Evolutionary conservation across 2,888 invertebrate genomes (phyloP).

Genomic region (Plagodis dolabraria): DNA sequence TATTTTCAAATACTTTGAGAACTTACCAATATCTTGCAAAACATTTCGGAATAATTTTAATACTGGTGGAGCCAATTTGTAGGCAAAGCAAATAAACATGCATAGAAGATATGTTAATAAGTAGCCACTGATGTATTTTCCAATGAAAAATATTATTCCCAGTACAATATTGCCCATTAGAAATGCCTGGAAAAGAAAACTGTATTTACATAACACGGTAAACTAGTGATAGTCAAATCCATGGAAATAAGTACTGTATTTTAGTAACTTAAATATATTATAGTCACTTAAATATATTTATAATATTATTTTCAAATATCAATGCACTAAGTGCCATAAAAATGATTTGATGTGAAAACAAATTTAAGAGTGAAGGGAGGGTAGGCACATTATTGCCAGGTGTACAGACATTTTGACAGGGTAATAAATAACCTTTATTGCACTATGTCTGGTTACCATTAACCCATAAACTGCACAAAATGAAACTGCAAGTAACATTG

Average conservation of each 20-base stretch:
- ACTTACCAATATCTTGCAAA: slow-evolving; percentile 71
- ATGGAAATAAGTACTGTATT: not conserved
- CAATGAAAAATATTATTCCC: slow-evolving; percentile 59
- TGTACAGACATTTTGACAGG: no score
- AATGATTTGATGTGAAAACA: no score
- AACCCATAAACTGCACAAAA: no score
- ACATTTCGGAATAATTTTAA: slow-evolving; percentile 59
- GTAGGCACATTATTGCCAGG: no score
- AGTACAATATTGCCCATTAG: slow-evolving; percentile 67
- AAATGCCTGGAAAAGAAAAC: slow-evolving; percentile 68
- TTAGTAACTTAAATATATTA: no score
- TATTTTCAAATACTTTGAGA: not conserved
- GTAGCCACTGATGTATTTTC: slow-evolving; percentile 70
- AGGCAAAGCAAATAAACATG: slow-evolving; percentile 59
- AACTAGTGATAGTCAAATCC: not conserved
- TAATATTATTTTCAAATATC: no score
- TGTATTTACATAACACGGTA: not conserved
- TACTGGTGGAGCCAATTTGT: slow-evolving; percentile 63
- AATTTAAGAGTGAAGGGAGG: no score
- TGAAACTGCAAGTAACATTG: no score
- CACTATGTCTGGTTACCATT: no score
- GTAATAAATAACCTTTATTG: no score
- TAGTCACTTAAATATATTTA: no score
- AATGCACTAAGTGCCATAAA: no score
- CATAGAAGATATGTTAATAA: slow-evolving; percentile 59